Conservation (phyloP, 2,113 vertebrate genomes). For the Phodopus roborovskii region DNA sequence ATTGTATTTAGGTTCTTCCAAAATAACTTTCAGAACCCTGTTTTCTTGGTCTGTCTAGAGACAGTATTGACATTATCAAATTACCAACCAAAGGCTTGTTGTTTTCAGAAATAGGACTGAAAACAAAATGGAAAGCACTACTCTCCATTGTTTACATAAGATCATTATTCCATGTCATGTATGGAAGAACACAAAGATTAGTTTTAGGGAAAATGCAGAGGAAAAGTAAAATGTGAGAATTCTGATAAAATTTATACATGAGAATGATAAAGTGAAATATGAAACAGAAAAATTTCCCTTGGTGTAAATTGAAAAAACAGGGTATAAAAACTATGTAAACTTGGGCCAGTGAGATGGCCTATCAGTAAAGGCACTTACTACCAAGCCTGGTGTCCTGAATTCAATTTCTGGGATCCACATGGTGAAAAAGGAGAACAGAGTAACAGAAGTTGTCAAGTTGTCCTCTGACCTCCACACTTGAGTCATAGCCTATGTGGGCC, state of each 20-base stretch:
- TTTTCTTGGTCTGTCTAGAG: conserved; percentile 60
- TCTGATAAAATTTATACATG: background rate
- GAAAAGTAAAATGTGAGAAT: conserved; percentile 25
- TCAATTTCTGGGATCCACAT: background rate
- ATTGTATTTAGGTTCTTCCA: conserved; percentile 1
- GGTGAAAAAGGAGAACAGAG: background rate
- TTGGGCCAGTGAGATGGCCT: background rate
- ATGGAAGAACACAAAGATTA: background rate
- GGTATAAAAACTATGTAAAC: background rate
- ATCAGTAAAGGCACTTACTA: background rate
- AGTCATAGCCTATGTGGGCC: background rate
- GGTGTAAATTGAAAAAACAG: background rate
- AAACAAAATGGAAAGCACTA: conserved; percentile 66
- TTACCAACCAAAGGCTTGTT: conserved; percentile 53
- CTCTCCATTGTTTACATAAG: conserved; percentile 56
- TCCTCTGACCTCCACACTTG: background rate
- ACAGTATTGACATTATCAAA: conserved; percentile 37
- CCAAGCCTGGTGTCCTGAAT: background rate
- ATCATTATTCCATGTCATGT: conserved; percentile 45
- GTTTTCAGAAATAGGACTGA: conserved; percentile 64
- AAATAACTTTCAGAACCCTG: conserved; percentile 42
- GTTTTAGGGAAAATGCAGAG: conserved; percentile 10
- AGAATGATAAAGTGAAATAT: background rate
- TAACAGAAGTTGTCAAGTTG: background rate
- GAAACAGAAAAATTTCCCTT: background rate